Base-by-base conservation (phyloP, 2,113 vertebrate species). In the Typhlomys cinereus region DNA sequence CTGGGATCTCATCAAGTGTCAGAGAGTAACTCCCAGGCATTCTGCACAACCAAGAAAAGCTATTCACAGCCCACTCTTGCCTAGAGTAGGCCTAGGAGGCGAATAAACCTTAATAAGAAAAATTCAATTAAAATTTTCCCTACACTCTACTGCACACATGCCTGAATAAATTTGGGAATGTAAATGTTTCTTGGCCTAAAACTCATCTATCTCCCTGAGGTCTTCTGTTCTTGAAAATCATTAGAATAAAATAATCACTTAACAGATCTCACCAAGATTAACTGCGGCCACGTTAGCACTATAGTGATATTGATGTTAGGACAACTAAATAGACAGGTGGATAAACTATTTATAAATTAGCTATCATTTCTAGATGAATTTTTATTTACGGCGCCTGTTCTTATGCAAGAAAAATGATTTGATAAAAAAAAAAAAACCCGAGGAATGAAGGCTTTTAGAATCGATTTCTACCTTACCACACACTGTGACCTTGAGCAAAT, bases 401-500 rank as follows among this genome's bases (percentile, higher is more conserved):
- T 67, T 71, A 36, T 89, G 61, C 36, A 36, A 52, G 85, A 89
- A 5, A 87, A 59, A 79, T 52, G 4, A 34, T 54, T 74, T 80
- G 44, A 92, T 52, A 29, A 87, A 54, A 74, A 23, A 75, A 25
- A n/a, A 66, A 82, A 8, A 88, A 93, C 82, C 57, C 57, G 50
- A 87, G 31, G 41, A 80, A 80, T 81, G 44, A 69, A 92, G 48
- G 14, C 70, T 88, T 76, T 79, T 80, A 86, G 61, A 87, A 94
- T 92, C 46, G 44, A 23, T 93, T 92, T 93, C 85, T 90, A 84
- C 12, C 67, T 67, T 85, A 46, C 88, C 80, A 95, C 92, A 92
- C 41, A 92, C 90, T 88, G 92, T 95, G 91, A 95, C 95, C 91
- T 89, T 92, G 87, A 95, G 59, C 81, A 94, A 89, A 91, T 89